Conservation (phyloP, 2,113 vertebrate genomes). For the Paedocypris sp. region DNA sequence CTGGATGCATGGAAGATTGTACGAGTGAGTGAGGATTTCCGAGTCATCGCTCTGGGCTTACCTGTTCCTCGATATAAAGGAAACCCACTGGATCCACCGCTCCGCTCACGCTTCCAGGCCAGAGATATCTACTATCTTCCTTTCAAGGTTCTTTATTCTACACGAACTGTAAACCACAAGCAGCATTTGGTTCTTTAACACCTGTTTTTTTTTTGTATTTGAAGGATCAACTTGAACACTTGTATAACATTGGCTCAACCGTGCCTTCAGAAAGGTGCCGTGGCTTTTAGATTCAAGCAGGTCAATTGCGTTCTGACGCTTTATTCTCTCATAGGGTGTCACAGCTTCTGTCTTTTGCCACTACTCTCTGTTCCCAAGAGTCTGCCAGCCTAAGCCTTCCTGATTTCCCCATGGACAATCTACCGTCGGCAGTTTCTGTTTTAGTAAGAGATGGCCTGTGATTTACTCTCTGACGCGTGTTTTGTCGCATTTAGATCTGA, state of each 20-base stretch:
- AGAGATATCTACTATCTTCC: constrained; percentile 89
- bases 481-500: not conserved
- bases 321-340: constrained; percentile 66
- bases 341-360: constrained; percentile 85
- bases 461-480: not conserved
- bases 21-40: constrained; percentile 91
- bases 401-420: constrained; percentile 89
- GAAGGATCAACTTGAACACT: constrained; percentile 83
- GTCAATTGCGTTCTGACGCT: not conserved
- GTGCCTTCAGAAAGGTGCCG: constrained; percentile 79
- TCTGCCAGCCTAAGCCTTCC: constrained; percentile 80
- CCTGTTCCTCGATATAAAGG: constrained; percentile 89
- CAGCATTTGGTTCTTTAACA: not conserved
- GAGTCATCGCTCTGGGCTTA: constrained; percentile 90
- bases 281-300: not conserved
- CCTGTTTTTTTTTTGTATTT: constrained; percentile 40
- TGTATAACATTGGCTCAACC: constrained; percentile 76
- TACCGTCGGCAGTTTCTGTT: constrained; percentile 72
- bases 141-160: constrained; percentile 70
- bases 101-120: constrained; percentile 94
- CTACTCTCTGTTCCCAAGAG: constrained; percentile 89
- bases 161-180: not conserved
- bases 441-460: constrained; percentile 62
- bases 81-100: constrained; percentile 88
- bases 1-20: constrained; percentile 89